These are phyloP conservation scores for Eptatretus atami DNA, from an alignment of 2,797 vertebrate species.

Conservation along the genomic window DNA sequence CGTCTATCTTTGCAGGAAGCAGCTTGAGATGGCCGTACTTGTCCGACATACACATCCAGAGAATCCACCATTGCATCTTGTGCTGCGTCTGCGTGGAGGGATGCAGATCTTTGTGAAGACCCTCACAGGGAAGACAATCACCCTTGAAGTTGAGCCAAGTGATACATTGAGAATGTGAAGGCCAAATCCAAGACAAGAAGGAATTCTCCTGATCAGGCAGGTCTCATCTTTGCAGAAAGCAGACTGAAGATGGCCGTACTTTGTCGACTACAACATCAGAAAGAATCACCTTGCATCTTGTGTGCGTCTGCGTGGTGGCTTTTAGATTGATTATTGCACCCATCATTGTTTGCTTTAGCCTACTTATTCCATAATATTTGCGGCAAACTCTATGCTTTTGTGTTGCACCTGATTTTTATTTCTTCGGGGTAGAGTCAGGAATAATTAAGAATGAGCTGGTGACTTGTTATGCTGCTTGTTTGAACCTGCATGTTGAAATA, in stretches of 20 bases:
- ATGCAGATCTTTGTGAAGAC: conserved; percentile 40
- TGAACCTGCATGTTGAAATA: too few relatives aligned
- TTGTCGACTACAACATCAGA: conserved; percentile 26
- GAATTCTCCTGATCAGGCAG: conserved; percentile 21
- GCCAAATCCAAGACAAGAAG: conserved; percentile 20
- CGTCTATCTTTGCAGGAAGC: conserved; percentile 21
- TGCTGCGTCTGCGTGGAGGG: conserved; percentile 19
- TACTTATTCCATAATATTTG: too few relatives aligned
- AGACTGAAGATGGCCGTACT: conserved; percentile 20
- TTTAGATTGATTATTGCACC: background rate
- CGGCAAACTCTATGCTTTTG: too few relatives aligned
- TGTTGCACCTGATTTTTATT: too few relatives aligned
- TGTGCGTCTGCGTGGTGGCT: conserved; percentile 12
- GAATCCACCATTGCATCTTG: conserved; percentile 28
- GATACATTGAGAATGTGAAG: too few relatives aligned
- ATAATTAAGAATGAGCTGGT: too few relatives aligned
- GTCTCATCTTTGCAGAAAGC: conserved; percentile 19
- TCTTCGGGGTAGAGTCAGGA: too few relatives aligned
- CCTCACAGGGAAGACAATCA: conserved; percentile 27
- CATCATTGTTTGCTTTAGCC: too few relatives aligned
- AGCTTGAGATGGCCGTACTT: conserved; percentile 20
- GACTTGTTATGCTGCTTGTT: too few relatives aligned
- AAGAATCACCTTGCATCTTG: conserved; percentile 25
- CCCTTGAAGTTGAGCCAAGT: conserved; percentile 19
- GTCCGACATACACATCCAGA: conserved; percentile 22